Evolutionary conservation across 1,140 invertebrate species (phyloP), one percentile per base, ranked within the genome.

Genomic region (Monomorium pharaonis): DNA sequence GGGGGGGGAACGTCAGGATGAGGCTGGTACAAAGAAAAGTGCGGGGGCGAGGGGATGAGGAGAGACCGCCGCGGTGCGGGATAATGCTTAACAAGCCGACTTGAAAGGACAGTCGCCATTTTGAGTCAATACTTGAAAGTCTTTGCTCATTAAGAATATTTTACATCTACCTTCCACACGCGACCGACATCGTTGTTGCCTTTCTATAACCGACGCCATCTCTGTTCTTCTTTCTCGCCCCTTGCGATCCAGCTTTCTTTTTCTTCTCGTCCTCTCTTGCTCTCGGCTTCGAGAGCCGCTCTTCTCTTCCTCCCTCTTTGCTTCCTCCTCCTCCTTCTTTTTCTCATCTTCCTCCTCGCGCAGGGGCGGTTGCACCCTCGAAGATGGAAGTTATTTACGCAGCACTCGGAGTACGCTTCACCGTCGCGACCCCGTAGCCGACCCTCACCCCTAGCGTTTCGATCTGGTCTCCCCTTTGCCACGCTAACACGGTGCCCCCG

Each of bases 101-200:
- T 94, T 94, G 93, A 94, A 94, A 94, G 92, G 92, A 92, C 92
- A 92, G 92, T 91, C 93, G 92, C 93, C 94, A 94, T 94, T 94
- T 95, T 94, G 93, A 94, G 93, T 95, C 94, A 94, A 94, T 94
- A 94, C 93, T 94, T 94, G 94, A 94, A 94, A 94, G 94, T 94
- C 94, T 94, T 94, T 93, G 93, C 94, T 94, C 94, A 94, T 95
- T 94, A 94, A 94, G 94, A 94, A 94, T 95, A 94, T 95, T 95
- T 94, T 93, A 94, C 92, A 90, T 93, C 89, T 91, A 77, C 65
- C 89, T 89, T 72, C 49, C 10, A 37, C 65, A 69, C 51, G 62
- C 60, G 78, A 89, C 65, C 86, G 81, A 87, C 88, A 75, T 65
- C 72, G 83, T 58, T 69, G 65, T 70, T 77, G 49, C 42, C 63